Conservation (phyloP, 2,888 invertebrate genomes). For the Drosophila parthenogenetica region DNA sequence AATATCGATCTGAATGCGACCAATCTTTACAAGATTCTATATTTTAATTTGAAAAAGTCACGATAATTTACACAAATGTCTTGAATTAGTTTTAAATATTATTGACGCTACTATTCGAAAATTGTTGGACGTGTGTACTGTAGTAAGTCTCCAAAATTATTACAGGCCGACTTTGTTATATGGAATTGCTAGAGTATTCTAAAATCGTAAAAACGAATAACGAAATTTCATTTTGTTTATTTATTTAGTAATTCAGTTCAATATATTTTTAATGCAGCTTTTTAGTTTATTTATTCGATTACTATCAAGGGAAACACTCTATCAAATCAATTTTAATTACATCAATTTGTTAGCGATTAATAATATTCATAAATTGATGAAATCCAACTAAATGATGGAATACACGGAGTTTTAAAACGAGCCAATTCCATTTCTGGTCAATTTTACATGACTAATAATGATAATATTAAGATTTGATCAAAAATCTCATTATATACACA, state of each 20-base stretch:
- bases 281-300: not conserved
- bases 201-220: not conserved
- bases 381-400: constrained; percentile 4
- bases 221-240: no score
- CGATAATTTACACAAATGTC: constrained; percentile 28
- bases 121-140: not conserved
- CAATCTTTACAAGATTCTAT: constrained; percentile 48
- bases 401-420: constrained; percentile 4
- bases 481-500: not conserved
- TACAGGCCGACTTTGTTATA: constrained; percentile 15
- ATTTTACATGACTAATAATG: not conserved
- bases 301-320: constrained; percentile 2
- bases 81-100: constrained; percentile 1
- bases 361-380: constrained; percentile 5
- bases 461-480: not conserved
- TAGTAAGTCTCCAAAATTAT: not conserved
- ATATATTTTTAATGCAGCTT: no score
- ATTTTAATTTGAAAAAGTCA: constrained; percentile 30
- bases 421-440: not conserved
- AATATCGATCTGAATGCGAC: constrained; percentile 46
- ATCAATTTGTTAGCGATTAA: not conserved
- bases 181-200: not conserved
- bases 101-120: constrained; percentile 12
- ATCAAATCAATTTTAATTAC: not conserved
- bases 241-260: not conserved